Evolutionary conservation across 2,888 invertebrate species (phyloP).

Genomic region (Eupithecia insigniata): DNA sequence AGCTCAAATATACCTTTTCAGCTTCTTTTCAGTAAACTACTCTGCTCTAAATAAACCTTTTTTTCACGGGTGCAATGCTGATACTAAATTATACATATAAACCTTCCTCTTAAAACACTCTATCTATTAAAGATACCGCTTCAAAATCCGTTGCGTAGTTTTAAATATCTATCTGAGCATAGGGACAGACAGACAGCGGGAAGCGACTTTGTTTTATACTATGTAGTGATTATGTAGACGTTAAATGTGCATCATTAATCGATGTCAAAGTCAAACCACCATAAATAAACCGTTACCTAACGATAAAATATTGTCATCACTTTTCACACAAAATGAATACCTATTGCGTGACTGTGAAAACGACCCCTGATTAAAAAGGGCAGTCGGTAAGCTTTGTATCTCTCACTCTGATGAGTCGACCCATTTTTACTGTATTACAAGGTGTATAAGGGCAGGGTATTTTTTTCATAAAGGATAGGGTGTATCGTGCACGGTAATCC

Average conservation of each 20-base stretch:
- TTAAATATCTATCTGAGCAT: too few species aligned
- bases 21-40: too few species aligned
- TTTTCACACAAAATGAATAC: slow-evolving; percentile 30
- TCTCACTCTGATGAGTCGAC: slow-evolving; percentile 53
- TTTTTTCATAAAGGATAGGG: slow-evolving; percentile 41
- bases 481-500: slow-evolving; percentile 68
- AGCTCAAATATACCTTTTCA: too few species aligned
- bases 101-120: too few species aligned
- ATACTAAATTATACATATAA: too few species aligned
- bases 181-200: too few species aligned
- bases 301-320: slow-evolving; percentile 6
- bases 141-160: too few species aligned
- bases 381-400: slow-evolving; percentile 41
- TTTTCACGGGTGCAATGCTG: too few species aligned
- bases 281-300: background rate
- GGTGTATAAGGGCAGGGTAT: slow-evolving; percentile 44
- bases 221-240: too few species aligned
- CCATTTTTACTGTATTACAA: slow-evolving; percentile 50
- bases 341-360: slow-evolving; percentile 40
- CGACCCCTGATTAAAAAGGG: slow-evolving; percentile 45
- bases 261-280: background rate
- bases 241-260: background rate
- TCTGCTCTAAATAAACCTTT: too few species aligned
- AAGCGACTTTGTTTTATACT: too few species aligned
- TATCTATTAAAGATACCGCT: too few species aligned